Conservation (phyloP, 2,888 invertebrate genomes). For the Eilema sororculum region DNA sequence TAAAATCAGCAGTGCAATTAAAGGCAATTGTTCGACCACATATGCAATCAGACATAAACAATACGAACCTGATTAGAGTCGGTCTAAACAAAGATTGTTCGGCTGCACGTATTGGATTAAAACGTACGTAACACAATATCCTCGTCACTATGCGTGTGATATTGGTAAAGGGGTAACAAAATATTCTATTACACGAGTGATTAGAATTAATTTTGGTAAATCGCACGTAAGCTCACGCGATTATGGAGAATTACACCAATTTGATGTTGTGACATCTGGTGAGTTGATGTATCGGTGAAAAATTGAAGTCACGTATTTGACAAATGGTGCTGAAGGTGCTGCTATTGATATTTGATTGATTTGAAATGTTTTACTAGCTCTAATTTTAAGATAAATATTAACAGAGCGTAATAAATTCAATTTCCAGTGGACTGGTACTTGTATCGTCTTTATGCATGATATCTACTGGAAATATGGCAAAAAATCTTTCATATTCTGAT, state of each 20-base stretch:
- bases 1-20: background rate
- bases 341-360: too few species aligned
- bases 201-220: conserved; percentile 37
- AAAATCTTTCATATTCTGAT: background rate
- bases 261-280: conserved; percentile 27
- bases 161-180: conserved; percentile 26
- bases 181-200: conserved; percentile 39
- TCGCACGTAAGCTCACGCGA: conserved; percentile 30
- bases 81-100: conserved; percentile 22
- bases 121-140: conserved; percentile 14
- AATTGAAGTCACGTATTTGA: background rate
- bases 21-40: conserved; percentile 10
- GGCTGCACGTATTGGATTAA: conserved; percentile 17
- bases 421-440: too few species aligned
- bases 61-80: conserved; percentile 20
- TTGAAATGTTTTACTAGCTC: too few species aligned
- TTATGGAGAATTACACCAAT: conserved; percentile 28
- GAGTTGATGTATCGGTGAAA: conserved; percentile 3
- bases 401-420: background rate
- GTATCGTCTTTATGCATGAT: background rate
- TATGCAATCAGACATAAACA: conserved; percentile 22
- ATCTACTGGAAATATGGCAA: background rate
- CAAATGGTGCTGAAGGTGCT: background rate
- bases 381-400: too few species aligned
- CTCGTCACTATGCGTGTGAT: conserved; percentile 13